Conservation (phyloP, 53 echinoderm and acorn worm genomes). For the Echinarachnius parma region DNA sequence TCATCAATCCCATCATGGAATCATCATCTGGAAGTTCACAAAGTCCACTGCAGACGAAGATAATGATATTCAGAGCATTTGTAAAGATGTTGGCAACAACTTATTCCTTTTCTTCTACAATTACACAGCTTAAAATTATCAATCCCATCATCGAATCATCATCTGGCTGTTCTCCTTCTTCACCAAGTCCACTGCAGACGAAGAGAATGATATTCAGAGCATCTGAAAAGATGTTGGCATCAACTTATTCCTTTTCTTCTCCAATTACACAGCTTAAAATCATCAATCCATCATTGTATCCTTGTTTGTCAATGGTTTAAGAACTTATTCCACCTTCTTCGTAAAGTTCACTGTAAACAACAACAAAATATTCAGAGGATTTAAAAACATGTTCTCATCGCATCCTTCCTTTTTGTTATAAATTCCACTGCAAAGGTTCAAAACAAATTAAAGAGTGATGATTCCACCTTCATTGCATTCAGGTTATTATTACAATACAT, state of each 20-base stretch:
- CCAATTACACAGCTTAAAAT: no score
- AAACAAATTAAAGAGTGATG: no score
- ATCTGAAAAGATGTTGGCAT: background rate
- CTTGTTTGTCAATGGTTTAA: conserved; percentile 56
- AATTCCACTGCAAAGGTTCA: no score
- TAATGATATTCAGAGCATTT: no score
- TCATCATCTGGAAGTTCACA: conserved; percentile 53
- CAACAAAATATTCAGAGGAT: no score
- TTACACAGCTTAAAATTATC: no score
- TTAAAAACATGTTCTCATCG: background rate
- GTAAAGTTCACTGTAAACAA: conserved; percentile 62
- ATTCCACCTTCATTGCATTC: no score
- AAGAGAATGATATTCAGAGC: background rate
- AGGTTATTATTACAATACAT: no score
- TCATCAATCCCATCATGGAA: conserved; percentile 51
- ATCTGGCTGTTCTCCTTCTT: conserved; percentile 54
- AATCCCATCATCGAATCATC: conserved; percentile 61
- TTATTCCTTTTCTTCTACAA: background rate
- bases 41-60: conserved; percentile 57
- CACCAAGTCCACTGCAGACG: conserved; percentile 67
- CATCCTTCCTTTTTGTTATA: background rate
- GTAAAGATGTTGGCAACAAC: background rate
- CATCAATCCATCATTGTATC: conserved; percentile 53
- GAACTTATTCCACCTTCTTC: conserved; percentile 50
- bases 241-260: background rate